Percentiles rank a stretch among this genome's conserved stretches.
phyloP scores from a whole-genome alignment of 2,888 invertebrate genomes.

The Perdita meconis region DNA sequence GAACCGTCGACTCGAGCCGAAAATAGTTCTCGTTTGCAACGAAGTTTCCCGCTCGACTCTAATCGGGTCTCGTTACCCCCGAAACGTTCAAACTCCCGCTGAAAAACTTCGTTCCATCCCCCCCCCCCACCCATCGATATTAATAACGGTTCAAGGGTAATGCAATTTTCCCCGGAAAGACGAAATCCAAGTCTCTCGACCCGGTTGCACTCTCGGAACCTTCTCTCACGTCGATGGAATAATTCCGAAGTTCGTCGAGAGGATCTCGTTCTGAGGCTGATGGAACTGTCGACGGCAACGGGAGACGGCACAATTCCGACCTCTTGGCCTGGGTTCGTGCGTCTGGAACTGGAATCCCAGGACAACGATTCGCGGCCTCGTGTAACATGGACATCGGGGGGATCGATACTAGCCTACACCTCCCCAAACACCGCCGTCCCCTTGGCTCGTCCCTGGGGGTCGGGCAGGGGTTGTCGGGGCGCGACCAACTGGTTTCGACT shows the following conservation, averaged over 20 bases:
- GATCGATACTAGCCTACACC: constrained; percentile 80
- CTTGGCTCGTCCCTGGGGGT: constrained; percentile 52
- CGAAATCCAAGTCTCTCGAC: background rate
- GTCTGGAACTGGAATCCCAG: constrained; percentile 53
- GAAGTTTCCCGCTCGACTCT: background rate
- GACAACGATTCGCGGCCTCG: constrained; percentile 68
- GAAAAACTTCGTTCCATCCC: background rate
- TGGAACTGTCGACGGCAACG: constrained; percentile 1
- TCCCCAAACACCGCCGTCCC: constrained; percentile 63
- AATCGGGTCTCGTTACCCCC: background rate
- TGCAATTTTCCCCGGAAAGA: constrained; percentile 17
- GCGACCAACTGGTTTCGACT: constrained; percentile 74
- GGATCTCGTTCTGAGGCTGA: background rate
- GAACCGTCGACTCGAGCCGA: background rate
- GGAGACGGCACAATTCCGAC: constrained; percentile 9
- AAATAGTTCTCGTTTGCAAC: background rate
- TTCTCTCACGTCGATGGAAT: background rate
- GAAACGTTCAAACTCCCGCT: background rate
- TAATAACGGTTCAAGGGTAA: constrained; percentile 7
- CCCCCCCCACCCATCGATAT: background rate
- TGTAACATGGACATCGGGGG: constrained; percentile 76
- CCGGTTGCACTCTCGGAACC: background rate
- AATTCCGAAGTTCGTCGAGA: constrained; percentile 16
- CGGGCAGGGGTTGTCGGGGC: constrained; percentile 72
- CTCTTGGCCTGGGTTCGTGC: background rate